A percentile compares a stretch with the other conserved stretches of the same genome.
These are phyloP conservation scores for Apeltes quadracus DNA, from an alignment of 2,113 vertebrate species.

Conservation along the genomic window DNA sequence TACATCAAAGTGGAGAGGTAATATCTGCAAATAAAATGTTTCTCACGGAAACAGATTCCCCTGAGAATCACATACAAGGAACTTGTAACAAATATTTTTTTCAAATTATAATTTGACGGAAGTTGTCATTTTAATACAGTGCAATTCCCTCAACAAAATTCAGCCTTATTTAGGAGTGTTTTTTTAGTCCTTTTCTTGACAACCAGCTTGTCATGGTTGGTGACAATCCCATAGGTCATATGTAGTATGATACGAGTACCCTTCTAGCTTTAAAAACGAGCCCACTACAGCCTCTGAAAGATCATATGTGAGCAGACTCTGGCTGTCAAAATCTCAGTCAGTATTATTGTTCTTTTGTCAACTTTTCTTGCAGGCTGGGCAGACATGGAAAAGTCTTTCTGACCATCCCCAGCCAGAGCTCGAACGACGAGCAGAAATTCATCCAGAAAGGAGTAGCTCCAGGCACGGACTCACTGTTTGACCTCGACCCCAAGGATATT, in stretches of 20 bases:
- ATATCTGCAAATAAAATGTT: not conserved
- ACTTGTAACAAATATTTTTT: no score
- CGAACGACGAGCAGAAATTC: slow-evolving; percentile 94
- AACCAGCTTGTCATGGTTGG: no score
- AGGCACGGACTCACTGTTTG: slow-evolving; percentile 88
- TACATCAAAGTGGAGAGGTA: slow-evolving; percentile 96
- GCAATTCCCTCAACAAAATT: not conserved
- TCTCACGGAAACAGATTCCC: not conserved
- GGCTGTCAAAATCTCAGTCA: not conserved
- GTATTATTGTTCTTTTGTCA: not conserved
- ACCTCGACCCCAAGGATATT: slow-evolving; percentile 86
- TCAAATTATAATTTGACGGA: not conserved
- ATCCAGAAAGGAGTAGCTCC: slow-evolving; percentile 91
- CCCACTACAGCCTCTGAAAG: not conserved
- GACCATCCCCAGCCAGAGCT: slow-evolving; percentile 90
- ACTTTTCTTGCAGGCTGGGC: slow-evolving; percentile 83
- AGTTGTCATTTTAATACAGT: not conserved
- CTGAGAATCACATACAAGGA: not conserved
- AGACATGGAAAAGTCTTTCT: slow-evolving; percentile 93
- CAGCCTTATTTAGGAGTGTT: no score
- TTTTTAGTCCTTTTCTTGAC: no score
- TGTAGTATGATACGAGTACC: not conserved
- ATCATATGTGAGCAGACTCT: not conserved
- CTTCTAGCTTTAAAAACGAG: not conserved
- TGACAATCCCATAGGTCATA: not conserved